Evolutionary conservation across 2,888 invertebrate species (phyloP).

Genomic region (Harpagoxenus sublaevis): DNA sequence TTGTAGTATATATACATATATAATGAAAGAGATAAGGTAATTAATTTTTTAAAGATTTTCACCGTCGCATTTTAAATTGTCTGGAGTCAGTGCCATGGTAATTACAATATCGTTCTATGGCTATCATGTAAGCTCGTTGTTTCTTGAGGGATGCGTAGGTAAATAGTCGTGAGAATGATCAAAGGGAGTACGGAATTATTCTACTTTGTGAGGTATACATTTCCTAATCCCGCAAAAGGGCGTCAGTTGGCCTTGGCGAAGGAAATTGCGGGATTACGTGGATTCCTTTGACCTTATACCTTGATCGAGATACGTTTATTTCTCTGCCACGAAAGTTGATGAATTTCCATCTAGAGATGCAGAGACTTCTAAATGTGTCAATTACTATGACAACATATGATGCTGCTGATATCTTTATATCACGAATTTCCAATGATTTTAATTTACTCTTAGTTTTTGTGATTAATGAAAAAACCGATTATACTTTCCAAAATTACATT

Average conservation of each 20-base stretch:
- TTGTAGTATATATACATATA: background rate
- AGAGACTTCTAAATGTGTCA: constrained; percentile 15
- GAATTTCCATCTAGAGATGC: background rate
- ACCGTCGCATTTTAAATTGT: background rate
- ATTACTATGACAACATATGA: background rate
- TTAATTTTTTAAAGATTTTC: background rate
- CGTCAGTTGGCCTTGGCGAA: constrained; percentile 21
- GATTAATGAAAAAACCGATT: background rate
- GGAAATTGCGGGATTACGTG: constrained; percentile 38
- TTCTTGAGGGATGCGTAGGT: constrained; percentile 21
- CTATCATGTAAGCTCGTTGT: background rate
- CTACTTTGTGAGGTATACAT: constrained; percentile 28
- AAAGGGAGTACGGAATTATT: constrained; percentile 52
- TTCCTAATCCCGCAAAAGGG: constrained; percentile 39
- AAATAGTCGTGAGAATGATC: constrained; percentile 43
- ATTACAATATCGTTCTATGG: background rate
- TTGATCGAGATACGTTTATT: constrained; percentile 25
- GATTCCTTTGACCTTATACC: constrained; percentile 34
- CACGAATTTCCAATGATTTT: background rate
- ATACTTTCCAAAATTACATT: background rate
- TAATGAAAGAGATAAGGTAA: background rate
- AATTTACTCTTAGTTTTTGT: background rate
- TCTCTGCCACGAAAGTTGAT: constrained; percentile 2
- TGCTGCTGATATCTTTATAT: background rate
- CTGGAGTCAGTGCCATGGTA: background rate